phyloP scores from a whole-genome alignment of 2,113 vertebrate species.

The Pelecanoides urinatrix region DNA sequence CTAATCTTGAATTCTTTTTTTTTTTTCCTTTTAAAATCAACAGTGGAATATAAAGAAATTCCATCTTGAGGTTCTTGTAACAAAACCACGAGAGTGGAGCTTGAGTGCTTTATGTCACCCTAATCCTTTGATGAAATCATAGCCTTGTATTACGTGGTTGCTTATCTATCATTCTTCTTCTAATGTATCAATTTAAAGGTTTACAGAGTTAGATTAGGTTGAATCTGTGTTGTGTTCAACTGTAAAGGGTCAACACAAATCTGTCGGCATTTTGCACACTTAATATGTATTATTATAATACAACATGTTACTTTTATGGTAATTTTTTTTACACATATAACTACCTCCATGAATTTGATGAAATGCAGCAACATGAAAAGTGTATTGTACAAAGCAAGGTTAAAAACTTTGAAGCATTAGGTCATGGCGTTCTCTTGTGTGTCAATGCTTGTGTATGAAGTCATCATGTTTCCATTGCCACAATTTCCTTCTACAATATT shows the following conservation, averaged over 20 bases:
- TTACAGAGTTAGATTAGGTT: conserved; percentile 77
- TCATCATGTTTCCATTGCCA: conserved; percentile 67
- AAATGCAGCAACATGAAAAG: conserved; percentile 81
- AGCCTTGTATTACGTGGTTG: conserved; percentile 68
- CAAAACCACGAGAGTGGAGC: conserved; percentile 58
- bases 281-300: conserved; percentile 82
- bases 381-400: conserved; percentile 74
- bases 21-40: conserved; percentile 23
- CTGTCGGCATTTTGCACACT: conserved; percentile 85
- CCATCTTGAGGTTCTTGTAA: conserved; percentile 54
- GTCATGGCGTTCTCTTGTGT: conserved; percentile 70
- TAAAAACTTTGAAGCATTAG: conserved; percentile 56
- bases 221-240: conserved; percentile 77
- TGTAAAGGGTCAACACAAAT: conserved; percentile 83
- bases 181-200: conserved; percentile 72
- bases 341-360: conserved; percentile 94
- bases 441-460: conserved; percentile 64
- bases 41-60: conserved; percentile 41
- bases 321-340: conserved; percentile 87
- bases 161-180: conserved; percentile 60
- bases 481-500: conserved; percentile 64
- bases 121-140: conserved; percentile 63
- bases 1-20: conserved; percentile 35
- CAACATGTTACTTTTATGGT: conserved; percentile 82
- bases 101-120: conserved; percentile 65